Conservation (phyloP, 2,888 invertebrate genomes). For the Pheosia gnoma region DNA sequence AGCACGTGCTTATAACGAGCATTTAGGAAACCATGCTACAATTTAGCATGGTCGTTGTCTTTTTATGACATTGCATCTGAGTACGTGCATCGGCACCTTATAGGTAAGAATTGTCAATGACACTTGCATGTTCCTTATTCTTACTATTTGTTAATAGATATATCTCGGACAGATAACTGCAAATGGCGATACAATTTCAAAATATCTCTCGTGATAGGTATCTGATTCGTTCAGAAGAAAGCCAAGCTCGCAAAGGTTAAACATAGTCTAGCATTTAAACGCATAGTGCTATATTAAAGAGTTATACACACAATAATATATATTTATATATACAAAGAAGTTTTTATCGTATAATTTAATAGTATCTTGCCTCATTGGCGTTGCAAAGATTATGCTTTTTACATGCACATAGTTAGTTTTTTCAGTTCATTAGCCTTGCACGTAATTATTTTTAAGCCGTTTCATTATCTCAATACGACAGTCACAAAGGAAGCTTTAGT, state of each 20-base stretch:
- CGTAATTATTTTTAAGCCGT: conserved; percentile 30
- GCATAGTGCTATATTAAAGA: conserved; percentile 36
- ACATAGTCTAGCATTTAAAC: conserved; percentile 44
- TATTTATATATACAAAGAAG: background rate
- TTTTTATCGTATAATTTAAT: conserved; percentile 31
- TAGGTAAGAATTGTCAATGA: background rate
- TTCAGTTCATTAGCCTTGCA: background rate
- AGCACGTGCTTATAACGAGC: background rate
- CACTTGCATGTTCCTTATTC: background rate
- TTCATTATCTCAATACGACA: conserved; percentile 8
- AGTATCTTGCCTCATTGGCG: conserved; percentile 15
- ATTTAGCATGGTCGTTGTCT: background rate
- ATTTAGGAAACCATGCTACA: background rate
- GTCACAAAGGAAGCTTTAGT: conserved; percentile 5
- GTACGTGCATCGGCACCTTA: background rate
- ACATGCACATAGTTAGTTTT: background rate
- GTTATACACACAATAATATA: conserved; percentile 26
- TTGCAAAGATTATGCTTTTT: background rate
- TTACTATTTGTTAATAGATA: no score
- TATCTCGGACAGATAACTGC: background rate
- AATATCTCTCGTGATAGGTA: conserved; percentile 26
- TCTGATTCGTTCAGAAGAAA: conserved; percentile 32
- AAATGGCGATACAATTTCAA: conserved; percentile 16
- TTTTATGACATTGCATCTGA: background rate
- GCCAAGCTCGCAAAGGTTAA: conserved; percentile 58